Conservation (phyloP, 1,140 invertebrate genomes). For the Caerostris extrusa region DNA sequence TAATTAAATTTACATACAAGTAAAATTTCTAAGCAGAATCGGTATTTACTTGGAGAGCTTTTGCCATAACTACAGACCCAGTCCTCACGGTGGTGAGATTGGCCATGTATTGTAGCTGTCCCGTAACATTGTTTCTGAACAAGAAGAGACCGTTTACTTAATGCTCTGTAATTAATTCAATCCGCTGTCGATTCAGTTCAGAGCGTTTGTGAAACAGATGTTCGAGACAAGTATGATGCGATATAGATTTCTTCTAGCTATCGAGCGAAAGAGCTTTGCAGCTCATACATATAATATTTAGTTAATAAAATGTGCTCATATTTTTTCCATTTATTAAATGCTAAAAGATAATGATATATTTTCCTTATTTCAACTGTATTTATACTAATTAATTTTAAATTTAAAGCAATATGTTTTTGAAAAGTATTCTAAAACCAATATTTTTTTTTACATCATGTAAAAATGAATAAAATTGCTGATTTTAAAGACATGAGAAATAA, state of each 20-base stretch:
- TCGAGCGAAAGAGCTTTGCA: not conserved
- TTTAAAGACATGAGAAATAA: too few species aligned
- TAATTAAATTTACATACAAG: slow-evolving; percentile 45
- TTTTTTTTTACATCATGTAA: too few species aligned
- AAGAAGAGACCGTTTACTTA: not conserved
- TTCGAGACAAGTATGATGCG: not conserved
- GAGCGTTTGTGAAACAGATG: not conserved
- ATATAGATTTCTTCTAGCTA: not conserved
- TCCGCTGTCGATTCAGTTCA: not conserved
- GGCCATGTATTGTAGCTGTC: not conserved
- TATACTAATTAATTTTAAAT: too few species aligned
- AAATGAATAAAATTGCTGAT: too few species aligned
- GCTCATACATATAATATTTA: not conserved
- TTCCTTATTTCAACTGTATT: too few species aligned
- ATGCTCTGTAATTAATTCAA: not conserved
- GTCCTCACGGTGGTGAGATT: not conserved
- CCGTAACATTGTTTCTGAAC: slow-evolving; percentile 8
- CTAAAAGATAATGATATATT: too few species aligned
- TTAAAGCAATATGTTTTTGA: too few species aligned
- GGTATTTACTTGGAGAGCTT: slow-evolving; percentile 8
- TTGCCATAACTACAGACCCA: not conserved
- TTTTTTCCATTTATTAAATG: too few species aligned
- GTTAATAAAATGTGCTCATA: too few species aligned
- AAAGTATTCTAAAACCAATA: too few species aligned
- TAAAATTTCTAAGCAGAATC: slow-evolving; percentile 27